These are phyloP conservation scores for Lophotriccus pileatus DNA, from an alignment of 2,797 vertebrate species.

Conservation along the genomic window DNA sequence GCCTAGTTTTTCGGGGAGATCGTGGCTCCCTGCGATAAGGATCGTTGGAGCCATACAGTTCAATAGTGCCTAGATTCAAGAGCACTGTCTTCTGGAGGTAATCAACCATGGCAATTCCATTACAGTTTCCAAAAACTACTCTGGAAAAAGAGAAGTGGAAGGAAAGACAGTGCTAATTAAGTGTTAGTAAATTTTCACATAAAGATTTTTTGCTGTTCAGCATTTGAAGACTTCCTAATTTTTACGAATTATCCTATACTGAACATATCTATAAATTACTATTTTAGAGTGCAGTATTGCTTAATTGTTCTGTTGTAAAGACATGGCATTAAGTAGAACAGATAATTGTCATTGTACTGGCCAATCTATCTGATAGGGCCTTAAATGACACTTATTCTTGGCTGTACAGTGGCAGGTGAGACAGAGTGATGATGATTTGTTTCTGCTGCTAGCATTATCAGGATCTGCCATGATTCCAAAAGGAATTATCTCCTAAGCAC, in stretches of 20 bases:
- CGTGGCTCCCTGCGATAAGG: conserved; percentile 95
- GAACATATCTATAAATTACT: not conserved
- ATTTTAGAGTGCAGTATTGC: not conserved
- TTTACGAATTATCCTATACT: not conserved
- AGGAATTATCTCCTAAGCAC: not conserved
- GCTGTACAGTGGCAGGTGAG: not conserved
- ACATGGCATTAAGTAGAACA: not conserved
- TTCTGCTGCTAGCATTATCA: not conserved
- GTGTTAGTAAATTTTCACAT: not conserved
- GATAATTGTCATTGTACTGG: not conserved
- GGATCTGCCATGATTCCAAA: not conserved
- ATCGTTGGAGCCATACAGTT: conserved; percentile 94
- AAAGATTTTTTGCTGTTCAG: not conserved
- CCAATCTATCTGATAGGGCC: not conserved
- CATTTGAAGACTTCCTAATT: not conserved
- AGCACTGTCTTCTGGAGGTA: conserved; percentile 96
- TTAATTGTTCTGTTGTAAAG: not conserved
- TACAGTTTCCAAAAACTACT: conserved; percentile 98
- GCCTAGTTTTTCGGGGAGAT: conserved; percentile 94
- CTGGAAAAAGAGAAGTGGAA: conserved; percentile 70
- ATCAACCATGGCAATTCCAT: conserved; percentile 95
- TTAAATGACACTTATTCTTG: not conserved
- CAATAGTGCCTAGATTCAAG: conserved; percentile 91
- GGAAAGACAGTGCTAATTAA: not conserved
- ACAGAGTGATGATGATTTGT: not conserved